A percentile compares a stretch with the other conserved stretches of the same genome.
Evolutionary conservation across 2,113 vertebrate genomes (phyloP).

Genomic region (Salvator merianae): DNA sequence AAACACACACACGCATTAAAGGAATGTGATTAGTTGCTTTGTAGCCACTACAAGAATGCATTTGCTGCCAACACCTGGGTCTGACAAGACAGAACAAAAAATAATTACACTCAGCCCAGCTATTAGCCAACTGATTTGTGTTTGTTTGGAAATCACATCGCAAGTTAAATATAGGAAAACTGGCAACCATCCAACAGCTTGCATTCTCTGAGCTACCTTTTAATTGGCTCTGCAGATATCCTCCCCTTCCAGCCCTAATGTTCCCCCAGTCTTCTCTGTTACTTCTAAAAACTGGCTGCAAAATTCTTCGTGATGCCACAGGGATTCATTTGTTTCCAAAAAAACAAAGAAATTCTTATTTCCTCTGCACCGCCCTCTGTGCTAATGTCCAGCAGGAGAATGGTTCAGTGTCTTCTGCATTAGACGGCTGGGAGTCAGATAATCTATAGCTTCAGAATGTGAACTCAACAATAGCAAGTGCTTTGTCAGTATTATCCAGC

Average conservation of each 20-base stretch:
- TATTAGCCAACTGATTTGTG: slow-evolving; percentile 4
- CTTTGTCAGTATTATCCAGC: neutral
- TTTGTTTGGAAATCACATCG: slow-evolving; percentile 14
- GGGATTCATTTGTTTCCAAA: neutral
- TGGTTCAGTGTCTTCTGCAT: slow-evolving; percentile 21
- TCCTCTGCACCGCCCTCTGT: neutral
- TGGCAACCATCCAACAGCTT: slow-evolving; percentile 17
- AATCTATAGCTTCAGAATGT: neutral
- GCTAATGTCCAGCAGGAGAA: neutral
- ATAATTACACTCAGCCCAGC: neutral
- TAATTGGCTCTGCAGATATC: neutral
- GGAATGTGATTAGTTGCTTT: neutral
- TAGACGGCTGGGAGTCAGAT: neutral
- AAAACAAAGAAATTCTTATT: slow-evolving; percentile 5
- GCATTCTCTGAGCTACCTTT: neutral
- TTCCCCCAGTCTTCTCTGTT: slow-evolving; percentile 11
- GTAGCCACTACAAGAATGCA: neutral
- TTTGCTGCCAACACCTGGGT: neutral
- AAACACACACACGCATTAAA: neutral
- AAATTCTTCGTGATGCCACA: neutral
- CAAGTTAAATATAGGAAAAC: slow-evolving; percentile 7
- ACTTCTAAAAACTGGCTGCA: neutral
- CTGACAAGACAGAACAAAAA: neutral
- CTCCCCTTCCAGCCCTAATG: neutral
- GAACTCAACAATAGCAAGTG: neutral